Evolutionary conservation across 2,113 vertebrate species (phyloP), one percentile per base, ranked within the genome.

Genomic region (Willisornis vidua): DNA sequence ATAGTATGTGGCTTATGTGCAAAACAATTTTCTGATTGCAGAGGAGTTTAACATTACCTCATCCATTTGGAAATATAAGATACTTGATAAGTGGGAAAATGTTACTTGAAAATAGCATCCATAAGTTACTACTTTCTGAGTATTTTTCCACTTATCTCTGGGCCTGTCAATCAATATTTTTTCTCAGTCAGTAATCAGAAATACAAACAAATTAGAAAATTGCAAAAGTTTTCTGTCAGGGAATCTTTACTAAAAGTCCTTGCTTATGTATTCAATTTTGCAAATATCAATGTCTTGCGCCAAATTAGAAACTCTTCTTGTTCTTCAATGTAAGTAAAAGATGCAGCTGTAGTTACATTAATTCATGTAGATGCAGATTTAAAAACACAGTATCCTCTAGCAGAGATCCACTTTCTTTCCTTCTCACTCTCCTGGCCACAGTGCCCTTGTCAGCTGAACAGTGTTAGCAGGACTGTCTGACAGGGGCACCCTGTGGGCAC

Each of bases 21-120:
- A 87, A 78, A 87, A 95, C 29, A 74, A 33, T 87, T 90, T 95
- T 96, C 59, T 93, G 68, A 73, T 90, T 93, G 92, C 83, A 87
- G 52, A 84, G 75, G 35, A 79, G 75, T 96, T 94, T 67, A 86
- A 72, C 57, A 54, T 75, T 72, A 43, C 57, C 41, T 74, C 72
- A 54, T 66, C 85, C 46, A 65, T 94, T 89, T 92, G 88, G 73
- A 90, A 90, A 85, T 78, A 43, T 6, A 62, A 92, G 54, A 93
- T 49, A 67, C 9, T 84, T 75, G 49, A 5, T 93, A 94, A 90
- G 54, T 89, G 76, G 66, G 25, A 54, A 94, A 90, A 85, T 51
- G 52, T 58, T 71, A 68, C 12, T 29, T 62, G 63, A 90, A 93
- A 90, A 45, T 78, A 89, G 46, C 41, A 67, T 95, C 89, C 71